These are phyloP conservation scores for Crotalus horridus DNA, from an alignment of 2,113 vertebrate genomes.

Conservation along the genomic window DNA sequence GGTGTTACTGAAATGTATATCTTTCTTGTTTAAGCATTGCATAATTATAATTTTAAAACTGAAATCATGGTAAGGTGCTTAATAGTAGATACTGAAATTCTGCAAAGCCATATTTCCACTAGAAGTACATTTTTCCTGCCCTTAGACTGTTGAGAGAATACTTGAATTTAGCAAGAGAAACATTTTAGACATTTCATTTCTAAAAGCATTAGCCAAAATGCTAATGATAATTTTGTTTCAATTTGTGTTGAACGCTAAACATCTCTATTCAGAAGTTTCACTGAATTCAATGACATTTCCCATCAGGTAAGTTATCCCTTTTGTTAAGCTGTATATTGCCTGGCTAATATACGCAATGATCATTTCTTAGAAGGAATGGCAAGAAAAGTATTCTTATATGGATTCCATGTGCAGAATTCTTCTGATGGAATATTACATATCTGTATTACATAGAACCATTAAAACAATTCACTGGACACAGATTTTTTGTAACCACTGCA, in stretches of 20 bases:
- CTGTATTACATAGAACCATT: background rate
- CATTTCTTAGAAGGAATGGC: background rate
- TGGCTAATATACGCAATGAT: background rate
- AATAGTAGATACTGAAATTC: background rate
- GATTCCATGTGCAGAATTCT: background rate
- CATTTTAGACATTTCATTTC: background rate
- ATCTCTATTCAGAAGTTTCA: background rate
- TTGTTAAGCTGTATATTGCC: background rate
- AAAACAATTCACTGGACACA: background rate
- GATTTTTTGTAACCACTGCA: background rate
- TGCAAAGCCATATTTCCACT: background rate
- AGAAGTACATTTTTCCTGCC: background rate
- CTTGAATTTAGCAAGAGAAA: background rate
- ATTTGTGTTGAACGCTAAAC: background rate
- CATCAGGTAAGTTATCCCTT: background rate
- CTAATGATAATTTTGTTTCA: background rate
- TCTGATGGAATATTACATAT: background rate
- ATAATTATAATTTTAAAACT: background rate
- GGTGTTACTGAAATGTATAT: background rate
- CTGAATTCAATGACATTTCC: background rate
- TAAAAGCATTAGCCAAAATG: background rate
- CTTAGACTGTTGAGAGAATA: background rate
- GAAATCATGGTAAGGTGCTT: background rate
- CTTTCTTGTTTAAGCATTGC: background rate
- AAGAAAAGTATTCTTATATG: background rate